phyloP scores from a whole-genome alignment of 2,113 vertebrate genomes.

The Macaca fascicularis region DNA sequence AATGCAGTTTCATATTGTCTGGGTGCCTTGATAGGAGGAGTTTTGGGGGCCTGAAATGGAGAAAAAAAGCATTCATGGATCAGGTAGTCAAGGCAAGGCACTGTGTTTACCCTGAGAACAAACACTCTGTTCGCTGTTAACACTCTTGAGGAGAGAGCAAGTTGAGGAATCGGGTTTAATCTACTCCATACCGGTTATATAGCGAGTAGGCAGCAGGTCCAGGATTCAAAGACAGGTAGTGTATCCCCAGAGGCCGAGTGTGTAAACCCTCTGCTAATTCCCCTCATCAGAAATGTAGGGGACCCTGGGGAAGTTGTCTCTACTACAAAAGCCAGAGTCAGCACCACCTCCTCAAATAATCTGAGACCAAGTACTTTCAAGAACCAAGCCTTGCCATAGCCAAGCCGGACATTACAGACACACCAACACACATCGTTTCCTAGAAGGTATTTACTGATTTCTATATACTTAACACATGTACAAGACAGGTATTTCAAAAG shows the following conservation, averaged over 20 bases:
- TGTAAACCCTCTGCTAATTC: neutral
- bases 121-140: neutral
- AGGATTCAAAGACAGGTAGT: neutral
- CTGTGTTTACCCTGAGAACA: neutral
- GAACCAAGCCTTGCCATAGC: neutral
- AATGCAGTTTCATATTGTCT: neutral
- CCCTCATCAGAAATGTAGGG: too few relatives aligned
- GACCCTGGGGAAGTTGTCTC: neutral
- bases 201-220: neutral
- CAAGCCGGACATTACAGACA: too few relatives aligned
- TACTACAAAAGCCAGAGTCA: neutral
- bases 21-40: neutral
- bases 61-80: neutral
- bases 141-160: neutral
- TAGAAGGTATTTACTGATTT: neutral
- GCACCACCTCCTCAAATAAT: neutral
- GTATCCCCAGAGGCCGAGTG: neutral
- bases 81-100: neutral
- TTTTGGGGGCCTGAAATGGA: neutral
- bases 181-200: too few relatives aligned
- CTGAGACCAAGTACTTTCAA: neutral
- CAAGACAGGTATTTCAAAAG: neutral
- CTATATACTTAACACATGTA: neutral
- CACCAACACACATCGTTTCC: neutral
- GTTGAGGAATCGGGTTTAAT: neutral